Base-by-base conservation (phyloP, 2,797 vertebrate species). In the Pogonophryne albipinna region DNA sequence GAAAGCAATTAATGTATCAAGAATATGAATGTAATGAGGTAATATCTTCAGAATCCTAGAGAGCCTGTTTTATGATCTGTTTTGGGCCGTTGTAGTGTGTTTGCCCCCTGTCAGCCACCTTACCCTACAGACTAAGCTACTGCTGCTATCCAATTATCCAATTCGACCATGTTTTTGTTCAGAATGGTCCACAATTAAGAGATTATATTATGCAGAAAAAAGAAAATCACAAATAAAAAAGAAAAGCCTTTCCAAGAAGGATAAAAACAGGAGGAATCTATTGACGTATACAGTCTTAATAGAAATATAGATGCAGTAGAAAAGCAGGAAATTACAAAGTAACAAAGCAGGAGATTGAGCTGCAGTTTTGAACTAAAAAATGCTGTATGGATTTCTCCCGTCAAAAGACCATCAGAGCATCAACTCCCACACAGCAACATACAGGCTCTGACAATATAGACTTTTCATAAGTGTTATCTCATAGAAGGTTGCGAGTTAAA, bases 31-130 rank as follows among this genome's bases (percentile, higher is more conserved):
- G 47, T 10, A 27, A 74, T 60, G 34, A 71, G 27, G 27, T 5
- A 27, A 27, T 27, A 27, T 27, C 27, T 27, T 27, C 27, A 27
- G 27, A 27, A 27, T 27, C 27, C 27, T 27, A 27, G 1, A 27
- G 27, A 73, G 69, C 17, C n/a, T n/a, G 0, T 70, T 77, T 75
- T 4, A 57, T 61, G 67, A 60, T 59, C 15, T 64, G 80, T 53
- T 7, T 14, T 17, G 44, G 60, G 56, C 41, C 59, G 34, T 9
- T 38, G 8, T 38, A 38, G 34, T 38, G 34, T 9, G 34, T 8
- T 38, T 38, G 34, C 34, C 34, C 27, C 34, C 34, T 38, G 7
- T 38, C 34, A 9, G 34, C 34, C 34, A 38, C 8, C 27, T 27
- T 27, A 27, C 27, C 27, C 27, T 27, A 27, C 34, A 38, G 7